phyloP scores from a whole-genome alignment of 2,113 vertebrate genomes.

The Delphinapterus leucas region DNA sequence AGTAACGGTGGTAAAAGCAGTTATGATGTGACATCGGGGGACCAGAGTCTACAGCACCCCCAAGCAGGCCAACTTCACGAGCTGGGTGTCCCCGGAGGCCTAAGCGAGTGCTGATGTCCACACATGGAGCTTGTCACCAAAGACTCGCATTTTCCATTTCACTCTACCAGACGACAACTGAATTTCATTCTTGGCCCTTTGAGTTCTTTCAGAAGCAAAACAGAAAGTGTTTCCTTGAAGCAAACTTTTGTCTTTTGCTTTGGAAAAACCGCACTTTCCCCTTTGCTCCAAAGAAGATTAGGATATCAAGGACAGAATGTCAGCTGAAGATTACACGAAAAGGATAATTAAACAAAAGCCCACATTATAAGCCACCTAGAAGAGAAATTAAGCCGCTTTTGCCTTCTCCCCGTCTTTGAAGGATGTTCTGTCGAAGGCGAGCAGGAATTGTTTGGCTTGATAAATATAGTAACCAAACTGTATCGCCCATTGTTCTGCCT shows the following conservation, averaged over 20 bases:
- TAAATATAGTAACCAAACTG: constrained; percentile 48
- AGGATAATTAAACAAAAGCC: constrained; percentile 63
- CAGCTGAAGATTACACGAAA: constrained; percentile 52
- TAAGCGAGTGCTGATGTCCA: accelerated
- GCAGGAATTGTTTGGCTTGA: constrained; percentile 26
- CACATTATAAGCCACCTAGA: constrained; percentile 4
- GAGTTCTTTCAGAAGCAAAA: constrained; percentile 45
- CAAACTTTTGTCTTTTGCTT: constrained; percentile 63
- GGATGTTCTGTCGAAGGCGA: background rate
- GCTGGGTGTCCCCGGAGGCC: background rate
- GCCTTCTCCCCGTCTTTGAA: background rate
- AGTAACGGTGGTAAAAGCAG: accelerated
- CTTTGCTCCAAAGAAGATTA: constrained; percentile 65
- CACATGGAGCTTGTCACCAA: accelerated
- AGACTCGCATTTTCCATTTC: background rate
- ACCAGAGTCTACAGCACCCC: background rate
- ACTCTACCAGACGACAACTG: background rate
- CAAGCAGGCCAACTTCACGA: accelerated
- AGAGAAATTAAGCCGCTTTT: constrained; percentile 41
- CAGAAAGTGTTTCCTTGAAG: constrained; percentile 58
- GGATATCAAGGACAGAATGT: background rate
- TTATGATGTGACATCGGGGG: accelerated
- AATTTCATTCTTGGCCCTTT: background rate
- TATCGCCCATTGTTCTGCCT: constrained; percentile 40
- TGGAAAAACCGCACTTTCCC: constrained; percentile 40